Conservation (phyloP, 2,797 vertebrate genomes). For the Rhinichthys osculus region DNA sequence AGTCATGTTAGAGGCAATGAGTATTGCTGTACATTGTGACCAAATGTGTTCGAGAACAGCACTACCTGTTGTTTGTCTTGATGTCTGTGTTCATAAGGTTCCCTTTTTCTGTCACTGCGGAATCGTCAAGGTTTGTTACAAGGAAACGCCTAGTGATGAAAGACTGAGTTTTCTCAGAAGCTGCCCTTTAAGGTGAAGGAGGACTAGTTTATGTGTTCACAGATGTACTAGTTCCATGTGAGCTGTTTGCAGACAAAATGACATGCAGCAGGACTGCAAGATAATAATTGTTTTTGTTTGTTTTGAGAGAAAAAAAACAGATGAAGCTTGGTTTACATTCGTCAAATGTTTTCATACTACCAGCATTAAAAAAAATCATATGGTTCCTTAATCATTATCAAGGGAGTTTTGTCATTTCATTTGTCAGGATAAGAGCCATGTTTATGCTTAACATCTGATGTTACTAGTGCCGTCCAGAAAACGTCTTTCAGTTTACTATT, state of each 20-base stretch:
- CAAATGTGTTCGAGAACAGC: slow-evolving; percentile 29
- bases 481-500: background rate
- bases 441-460: background rate
- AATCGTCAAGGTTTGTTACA: slow-evolving; percentile 9
- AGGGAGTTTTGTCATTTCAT: slow-evolving; percentile 31
- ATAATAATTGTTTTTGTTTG: slow-evolving; percentile 25
- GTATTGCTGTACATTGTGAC: slow-evolving; percentile 42
- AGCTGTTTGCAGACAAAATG: background rate
- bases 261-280: slow-evolving; percentile 59
- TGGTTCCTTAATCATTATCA: slow-evolving; percentile 13
- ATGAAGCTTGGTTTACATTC: slow-evolving; percentile 10
- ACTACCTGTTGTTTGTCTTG: background rate
- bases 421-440: background rate
- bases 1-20: slow-evolving; percentile 23
- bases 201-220: slow-evolving; percentile 18
- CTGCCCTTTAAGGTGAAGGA: background rate
- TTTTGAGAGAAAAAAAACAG: background rate
- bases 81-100: slow-evolving; percentile 23
- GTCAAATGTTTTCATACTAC: slow-evolving; percentile 22
- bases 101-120: slow-evolving; percentile 23
- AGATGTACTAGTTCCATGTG: background rate
- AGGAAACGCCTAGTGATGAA: slow-evolving; percentile 17
- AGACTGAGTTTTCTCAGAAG: slow-evolving; percentile 15
- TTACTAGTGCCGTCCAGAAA: background rate
- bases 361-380: background rate